Evolutionary conservation across 2,113 vertebrate species (phyloP), one percentile per base, ranked within the genome.

Genomic region (Coptodon rendalli): DNA sequence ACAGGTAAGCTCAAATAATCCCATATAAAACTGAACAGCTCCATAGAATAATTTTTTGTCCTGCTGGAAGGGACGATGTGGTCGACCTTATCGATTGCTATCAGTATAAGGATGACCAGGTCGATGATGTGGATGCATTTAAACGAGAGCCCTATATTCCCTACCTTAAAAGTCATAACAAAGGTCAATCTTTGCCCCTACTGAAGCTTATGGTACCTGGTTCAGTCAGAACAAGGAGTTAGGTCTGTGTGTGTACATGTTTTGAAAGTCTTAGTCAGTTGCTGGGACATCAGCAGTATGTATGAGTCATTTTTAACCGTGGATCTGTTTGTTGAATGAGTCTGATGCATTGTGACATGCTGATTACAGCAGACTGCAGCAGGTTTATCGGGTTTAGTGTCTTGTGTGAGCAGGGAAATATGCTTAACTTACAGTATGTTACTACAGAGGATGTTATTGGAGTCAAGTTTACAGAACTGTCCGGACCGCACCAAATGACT

Each of bases 21-120:
- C 31, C 3, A 2, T 4, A 3, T 27, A 11, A 38, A 7, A 40
- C 3, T 6, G n/a, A 82, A 38, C 19, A 80, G 31, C 2, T 85
- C 22, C 12, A 68, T 5, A 59, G 17, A 45, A 81, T 13, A n/a
- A 52, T 6, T 3, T 82, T n/a, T 82, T 82, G 1, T 78, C 10
- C 10, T 3, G 2, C 6, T 29, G 3, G 7, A 81, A 96, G 90
- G 52, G 90, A 95, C 2, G 89, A 95, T 59, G 54, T 93, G 17
- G 94, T 94, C 4, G 50, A 91, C 24, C 52, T 94, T 50, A 88
- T 90, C 7, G 90, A 95, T 54, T 43, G 24, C 48, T 95, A 93
- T 81, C 93, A 95, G 71, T 96, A 95, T 24, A 91, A 95, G 31
- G 96, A 96, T 82, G 89, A 94, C 79, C 95, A 96, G 84, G 36